phyloP scores from a whole-genome alignment of 2,797 vertebrate species.

The Sandelia bainsii region DNA sequence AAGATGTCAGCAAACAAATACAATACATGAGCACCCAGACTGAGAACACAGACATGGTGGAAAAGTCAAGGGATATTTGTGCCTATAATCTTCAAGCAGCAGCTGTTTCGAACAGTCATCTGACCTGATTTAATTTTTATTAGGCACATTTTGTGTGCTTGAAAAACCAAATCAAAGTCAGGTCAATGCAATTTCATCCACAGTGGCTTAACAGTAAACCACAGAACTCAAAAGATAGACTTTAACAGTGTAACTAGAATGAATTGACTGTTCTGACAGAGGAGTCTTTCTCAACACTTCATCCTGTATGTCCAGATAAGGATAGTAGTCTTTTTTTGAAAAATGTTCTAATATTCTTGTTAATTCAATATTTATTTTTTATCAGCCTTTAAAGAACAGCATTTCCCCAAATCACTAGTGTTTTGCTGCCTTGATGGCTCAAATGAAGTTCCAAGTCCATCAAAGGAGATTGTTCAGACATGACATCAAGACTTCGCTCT shows the following conservation, averaged over 20 bases:
- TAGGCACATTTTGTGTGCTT: slow-evolving; percentile 21
- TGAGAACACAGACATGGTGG: slow-evolving; percentile 33
- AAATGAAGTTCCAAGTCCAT: no score
- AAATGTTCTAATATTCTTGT: no score
- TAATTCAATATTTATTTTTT: no score
- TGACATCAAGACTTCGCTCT: no score
- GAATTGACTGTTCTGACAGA: slow-evolving; percentile 42
- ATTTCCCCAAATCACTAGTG: no score
- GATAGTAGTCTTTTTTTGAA: no score
- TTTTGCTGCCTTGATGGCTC: no score
- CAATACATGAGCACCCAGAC: slow-evolving; percentile 39
- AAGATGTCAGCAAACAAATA: slow-evolving; percentile 77
- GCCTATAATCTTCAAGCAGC: slow-evolving; percentile 17
- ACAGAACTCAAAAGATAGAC: slow-evolving; percentile 15
- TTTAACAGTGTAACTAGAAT: slow-evolving; percentile 26
- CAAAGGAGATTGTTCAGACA: no score
- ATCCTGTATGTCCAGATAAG: no score
- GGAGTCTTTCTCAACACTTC: background rate
- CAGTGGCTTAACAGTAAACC: slow-evolving; percentile 7
- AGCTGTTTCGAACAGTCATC: slow-evolving; percentile 27
- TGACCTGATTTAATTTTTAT: slow-evolving; percentile 33
- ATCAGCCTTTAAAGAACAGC: no score
- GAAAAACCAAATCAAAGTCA: slow-evolving; percentile 17
- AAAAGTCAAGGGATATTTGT: slow-evolving; percentile 12
- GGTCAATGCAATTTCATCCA: slow-evolving; percentile 20